Evolutionary conservation across 2,113 vertebrate species (phyloP).

Genomic region (Oreochromis tanganicae): DNA sequence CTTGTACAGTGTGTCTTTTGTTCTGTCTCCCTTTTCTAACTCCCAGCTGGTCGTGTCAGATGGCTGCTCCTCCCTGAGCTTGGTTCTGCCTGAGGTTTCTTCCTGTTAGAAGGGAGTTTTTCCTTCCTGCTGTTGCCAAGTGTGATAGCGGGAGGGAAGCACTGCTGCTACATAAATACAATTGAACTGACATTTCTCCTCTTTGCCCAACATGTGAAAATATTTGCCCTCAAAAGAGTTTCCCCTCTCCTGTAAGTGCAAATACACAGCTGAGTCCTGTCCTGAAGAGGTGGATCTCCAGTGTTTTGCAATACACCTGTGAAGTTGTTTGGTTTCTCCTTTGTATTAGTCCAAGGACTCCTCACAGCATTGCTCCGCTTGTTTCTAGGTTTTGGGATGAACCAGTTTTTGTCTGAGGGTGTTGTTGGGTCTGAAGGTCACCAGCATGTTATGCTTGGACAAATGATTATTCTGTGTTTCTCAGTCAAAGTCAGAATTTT

Average conservation of each 20-base stretch:
- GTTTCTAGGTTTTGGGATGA: not conserved
- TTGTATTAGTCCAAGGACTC: not conserved
- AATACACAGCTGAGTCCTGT: not conserved
- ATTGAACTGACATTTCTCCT: not conserved
- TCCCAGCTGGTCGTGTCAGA: not conserved
- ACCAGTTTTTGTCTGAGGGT: not conserved
- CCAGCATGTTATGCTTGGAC: not conserved
- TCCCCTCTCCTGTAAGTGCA: not conserved
- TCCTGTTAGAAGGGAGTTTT: not conserved
- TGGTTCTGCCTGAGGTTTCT: not conserved
- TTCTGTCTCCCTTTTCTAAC: not conserved
- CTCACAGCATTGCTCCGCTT: not conserved
- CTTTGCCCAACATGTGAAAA: not conserved
- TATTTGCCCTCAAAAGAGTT: not conserved
- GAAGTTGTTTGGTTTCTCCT: not conserved
- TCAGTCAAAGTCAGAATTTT: not conserved
- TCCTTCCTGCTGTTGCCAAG: not conserved
- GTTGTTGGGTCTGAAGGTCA: not conserved
- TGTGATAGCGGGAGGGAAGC: not conserved
- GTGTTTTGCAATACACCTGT: not conserved
- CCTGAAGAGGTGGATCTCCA: not conserved
- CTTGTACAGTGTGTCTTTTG: not conserved
- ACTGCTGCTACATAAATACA: not conserved
- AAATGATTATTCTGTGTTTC: not conserved
- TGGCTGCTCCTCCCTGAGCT: not conserved